These are phyloP conservation scores for Pentamera pediparva DNA, from an alignment of 53 echinoderm and acorn worm genomes.

Conservation along the genomic window DNA sequence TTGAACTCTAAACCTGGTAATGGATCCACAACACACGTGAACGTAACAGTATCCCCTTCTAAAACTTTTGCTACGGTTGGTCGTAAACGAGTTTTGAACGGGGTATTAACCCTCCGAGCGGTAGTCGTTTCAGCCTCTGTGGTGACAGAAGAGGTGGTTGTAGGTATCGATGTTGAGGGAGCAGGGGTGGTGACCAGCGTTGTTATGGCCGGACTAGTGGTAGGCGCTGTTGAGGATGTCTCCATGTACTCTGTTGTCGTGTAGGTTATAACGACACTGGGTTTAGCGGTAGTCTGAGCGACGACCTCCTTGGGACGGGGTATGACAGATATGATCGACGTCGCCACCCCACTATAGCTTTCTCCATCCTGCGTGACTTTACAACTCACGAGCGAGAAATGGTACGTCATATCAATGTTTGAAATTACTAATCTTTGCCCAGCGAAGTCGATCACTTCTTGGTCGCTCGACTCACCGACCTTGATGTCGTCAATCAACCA, in stretches of 20 bases:
- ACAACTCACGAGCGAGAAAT: conserved; percentile 60
- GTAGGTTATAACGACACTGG: not conserved
- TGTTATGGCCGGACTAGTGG: conserved; percentile 25
- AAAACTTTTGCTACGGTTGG: not conserved
- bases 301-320: conserved; percentile 14
- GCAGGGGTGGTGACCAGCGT: conserved; percentile 22
- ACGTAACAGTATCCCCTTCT: too few relatives aligned
- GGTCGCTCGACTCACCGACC: conserved; percentile 37
- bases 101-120: too few relatives aligned
- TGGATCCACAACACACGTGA: too few relatives aligned
- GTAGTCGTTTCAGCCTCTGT: not conserved
- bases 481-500: conserved; percentile 65
- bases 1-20: too few relatives aligned
- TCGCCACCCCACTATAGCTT: conserved; percentile 41
- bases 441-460: conserved; percentile 36
- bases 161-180: not conserved
- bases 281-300: not conserved
- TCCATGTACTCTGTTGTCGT: not conserved
- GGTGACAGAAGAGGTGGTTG: conserved; percentile 4
- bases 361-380: conserved; percentile 48
- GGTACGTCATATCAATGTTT: conserved; percentile 47
- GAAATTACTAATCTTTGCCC: conserved; percentile 51
- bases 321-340: conserved; percentile 56
- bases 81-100: not conserved
- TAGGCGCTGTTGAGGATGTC: conserved; percentile 1